These are phyloP conservation scores for Forbesichthys agassizii DNA, from an alignment of 2,113 vertebrate genomes.

Conservation along the genomic window DNA sequence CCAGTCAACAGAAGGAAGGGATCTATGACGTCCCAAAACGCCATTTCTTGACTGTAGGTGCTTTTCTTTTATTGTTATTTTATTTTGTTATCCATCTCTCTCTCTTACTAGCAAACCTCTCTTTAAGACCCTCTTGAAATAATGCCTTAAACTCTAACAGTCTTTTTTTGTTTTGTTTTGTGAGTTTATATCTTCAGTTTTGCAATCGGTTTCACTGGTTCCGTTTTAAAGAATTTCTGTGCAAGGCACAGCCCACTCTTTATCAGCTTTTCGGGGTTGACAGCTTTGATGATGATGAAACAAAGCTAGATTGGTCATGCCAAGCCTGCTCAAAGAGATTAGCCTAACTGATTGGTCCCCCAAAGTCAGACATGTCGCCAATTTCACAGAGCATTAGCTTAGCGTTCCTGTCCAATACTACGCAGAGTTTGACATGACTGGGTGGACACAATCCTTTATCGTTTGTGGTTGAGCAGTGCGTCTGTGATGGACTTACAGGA, in stretches of 20 bases:
- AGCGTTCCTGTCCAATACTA: conserved; percentile 33
- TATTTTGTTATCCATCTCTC: conserved; percentile 52
- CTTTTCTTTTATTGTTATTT: conserved; percentile 49
- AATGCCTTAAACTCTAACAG: conserved; percentile 11
- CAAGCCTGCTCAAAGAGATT: conserved; percentile 37
- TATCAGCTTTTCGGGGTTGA: not conserved
- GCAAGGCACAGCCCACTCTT: not conserved
- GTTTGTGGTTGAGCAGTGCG: conserved; percentile 11
- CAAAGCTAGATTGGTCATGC: conserved; percentile 39
- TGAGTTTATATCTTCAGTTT: not conserved
- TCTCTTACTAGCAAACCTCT: conserved; percentile 74
- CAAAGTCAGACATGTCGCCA: conserved; percentile 44
- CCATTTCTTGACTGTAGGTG: conserved; percentile 98
- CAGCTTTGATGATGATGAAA: conserved; percentile 22
- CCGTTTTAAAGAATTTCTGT: conserved; percentile 12
- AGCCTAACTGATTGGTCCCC: conserved; percentile 45
- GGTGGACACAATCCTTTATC: conserved; percentile 24
- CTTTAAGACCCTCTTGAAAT: conserved; percentile 39
- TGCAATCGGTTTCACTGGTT: not conserved
- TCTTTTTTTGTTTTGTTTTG: conserved; percentile 6
- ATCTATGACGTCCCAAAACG: conserved; percentile 99
- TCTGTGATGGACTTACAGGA: conserved; percentile 43
- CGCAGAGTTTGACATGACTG: conserved; percentile 37
- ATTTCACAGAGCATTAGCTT: conserved; percentile 59
- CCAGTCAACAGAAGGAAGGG: conserved; percentile 99